phyloP scores from a whole-genome alignment of 2,888 invertebrate genomes.

The Microctonus hyperodae region DNA sequence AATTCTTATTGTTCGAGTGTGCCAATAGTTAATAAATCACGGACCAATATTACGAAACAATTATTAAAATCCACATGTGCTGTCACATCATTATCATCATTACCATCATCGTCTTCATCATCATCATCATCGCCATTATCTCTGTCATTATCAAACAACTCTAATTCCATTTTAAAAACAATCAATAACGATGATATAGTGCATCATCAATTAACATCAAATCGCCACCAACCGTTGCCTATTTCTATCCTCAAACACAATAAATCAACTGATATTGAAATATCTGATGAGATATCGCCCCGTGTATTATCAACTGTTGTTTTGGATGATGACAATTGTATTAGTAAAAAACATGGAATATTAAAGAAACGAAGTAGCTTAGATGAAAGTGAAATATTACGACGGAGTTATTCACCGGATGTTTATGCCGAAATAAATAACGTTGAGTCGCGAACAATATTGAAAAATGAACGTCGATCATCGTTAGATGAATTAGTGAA shows the following conservation, averaged over 20 bases:
- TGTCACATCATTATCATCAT: slow-evolving; percentile 18
- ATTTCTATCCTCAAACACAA: slow-evolving; percentile 70
- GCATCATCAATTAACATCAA: slow-evolving; percentile 31
- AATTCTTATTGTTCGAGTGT: slow-evolving; percentile 12
- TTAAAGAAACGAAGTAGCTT: slow-evolving; percentile 84
- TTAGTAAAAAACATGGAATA: slow-evolving; percentile 78
- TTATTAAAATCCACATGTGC: slow-evolving; percentile 22
- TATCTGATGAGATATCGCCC: neutral
- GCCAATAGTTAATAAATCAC: slow-evolving; percentile 31
- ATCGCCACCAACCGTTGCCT: slow-evolving; percentile 55
- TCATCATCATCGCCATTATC: slow-evolving; percentile 29
- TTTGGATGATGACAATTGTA: slow-evolving; percentile 65
- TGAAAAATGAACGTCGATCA: slow-evolving; percentile 74
- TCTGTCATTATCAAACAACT: slow-evolving; percentile 45
- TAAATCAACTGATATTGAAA: slow-evolving; percentile 63
- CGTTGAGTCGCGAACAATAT: slow-evolving; percentile 70
- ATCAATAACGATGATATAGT: slow-evolving; percentile 41
- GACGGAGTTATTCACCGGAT: slow-evolving; percentile 76
- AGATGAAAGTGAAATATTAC: slow-evolving; percentile 78
- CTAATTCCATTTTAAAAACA: slow-evolving; percentile 45
- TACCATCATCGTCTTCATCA: slow-evolving; percentile 42
- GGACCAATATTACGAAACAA: slow-evolving; percentile 21
- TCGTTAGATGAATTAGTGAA: slow-evolving; percentile 74
- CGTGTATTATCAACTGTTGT: slow-evolving; percentile 7
- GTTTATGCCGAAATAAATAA: slow-evolving; percentile 65